Percentiles rank a stretch among this genome's conserved stretches.
These are phyloP conservation scores for Mormyrops boulengeri DNA, from an alignment of 2,797 vertebrate species.

Conservation along the genomic window DNA sequence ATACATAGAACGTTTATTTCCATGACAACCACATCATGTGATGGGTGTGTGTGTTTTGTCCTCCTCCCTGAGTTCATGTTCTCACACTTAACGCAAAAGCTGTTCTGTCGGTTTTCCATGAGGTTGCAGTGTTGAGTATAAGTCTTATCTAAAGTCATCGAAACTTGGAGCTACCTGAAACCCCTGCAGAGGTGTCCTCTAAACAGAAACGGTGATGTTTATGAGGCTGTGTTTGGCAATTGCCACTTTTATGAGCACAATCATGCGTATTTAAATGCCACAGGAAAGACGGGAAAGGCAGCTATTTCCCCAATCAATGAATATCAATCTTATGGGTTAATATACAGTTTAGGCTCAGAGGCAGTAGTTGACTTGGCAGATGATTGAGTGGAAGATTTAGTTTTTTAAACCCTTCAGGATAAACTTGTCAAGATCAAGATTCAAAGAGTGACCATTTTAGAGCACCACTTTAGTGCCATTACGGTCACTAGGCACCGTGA, in stretches of 20 bases:
- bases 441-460: neutral
- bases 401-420: neutral
- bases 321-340: neutral
- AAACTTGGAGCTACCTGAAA: neutral
- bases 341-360: neutral
- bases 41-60: constrained; percentile 25
- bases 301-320: neutral
- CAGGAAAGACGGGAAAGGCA: neutral
- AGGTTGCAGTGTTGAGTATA: neutral
- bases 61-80: neutral
- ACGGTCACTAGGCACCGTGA: neutral
- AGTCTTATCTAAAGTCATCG: neutral
- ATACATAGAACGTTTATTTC: neutral
- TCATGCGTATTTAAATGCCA: neutral
- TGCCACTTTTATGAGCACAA: neutral
- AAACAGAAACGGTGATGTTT: neutral
- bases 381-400: neutral
- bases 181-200: neutral
- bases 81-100: neutral
- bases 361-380: neutral
- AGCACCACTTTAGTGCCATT: neutral
- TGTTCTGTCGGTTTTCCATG: neutral
- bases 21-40: constrained; percentile 1
- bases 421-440: neutral
- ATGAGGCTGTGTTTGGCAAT: neutral